phyloP scores from a whole-genome alignment of 2,888 invertebrate species.

The Ethmia dodecea region DNA sequence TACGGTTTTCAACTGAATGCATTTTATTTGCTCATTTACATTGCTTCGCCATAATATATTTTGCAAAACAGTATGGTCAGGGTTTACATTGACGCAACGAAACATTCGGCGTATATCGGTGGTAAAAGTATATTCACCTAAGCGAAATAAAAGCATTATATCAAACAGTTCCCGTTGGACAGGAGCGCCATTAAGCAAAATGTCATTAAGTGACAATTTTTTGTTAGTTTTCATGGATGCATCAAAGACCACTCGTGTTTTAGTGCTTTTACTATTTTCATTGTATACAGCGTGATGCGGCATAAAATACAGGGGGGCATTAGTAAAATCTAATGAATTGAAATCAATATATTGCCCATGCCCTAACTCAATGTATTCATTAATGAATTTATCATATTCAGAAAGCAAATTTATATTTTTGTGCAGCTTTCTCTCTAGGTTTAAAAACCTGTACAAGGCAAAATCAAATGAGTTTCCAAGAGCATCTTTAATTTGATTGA shows the following conservation, averaged over 20 bases:
- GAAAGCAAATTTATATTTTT: slow-evolving; percentile 4
- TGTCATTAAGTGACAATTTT: slow-evolving; percentile 15
- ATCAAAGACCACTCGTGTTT: slow-evolving; percentile 12
- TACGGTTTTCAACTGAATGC: slow-evolving; percentile 1
- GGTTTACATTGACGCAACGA: slow-evolving; percentile 5
- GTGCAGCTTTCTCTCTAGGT: slow-evolving; percentile 12
- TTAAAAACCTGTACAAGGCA: slow-evolving; percentile 10
- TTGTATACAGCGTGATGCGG: slow-evolving; percentile 15
- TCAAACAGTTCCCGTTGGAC: slow-evolving; percentile 16
- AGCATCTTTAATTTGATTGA: neutral
- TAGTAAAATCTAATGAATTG: neutral
- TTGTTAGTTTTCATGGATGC: slow-evolving; percentile 11
- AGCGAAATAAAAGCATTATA: slow-evolving; percentile 11
- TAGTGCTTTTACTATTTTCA: slow-evolving; percentile 10
- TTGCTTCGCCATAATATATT: slow-evolving; percentile 13
- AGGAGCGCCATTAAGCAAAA: slow-evolving; percentile 12
- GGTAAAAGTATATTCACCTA: slow-evolving; percentile 6
- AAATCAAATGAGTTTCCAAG: slow-evolving; percentile 12
- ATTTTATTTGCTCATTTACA: slow-evolving; percentile 7
- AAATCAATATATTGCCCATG: slow-evolving; percentile 6
- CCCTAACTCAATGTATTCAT: slow-evolving; percentile 8
- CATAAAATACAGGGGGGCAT: slow-evolving; percentile 12
- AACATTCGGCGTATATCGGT: slow-evolving; percentile 13
- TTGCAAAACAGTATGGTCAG: slow-evolving; percentile 9
- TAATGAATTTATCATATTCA: slow-evolving; percentile 11